These are phyloP conservation scores for Echinarachnius parma DNA, from an alignment of 53 echinoderm and acorn worm species.

Conservation along the genomic window DNA sequence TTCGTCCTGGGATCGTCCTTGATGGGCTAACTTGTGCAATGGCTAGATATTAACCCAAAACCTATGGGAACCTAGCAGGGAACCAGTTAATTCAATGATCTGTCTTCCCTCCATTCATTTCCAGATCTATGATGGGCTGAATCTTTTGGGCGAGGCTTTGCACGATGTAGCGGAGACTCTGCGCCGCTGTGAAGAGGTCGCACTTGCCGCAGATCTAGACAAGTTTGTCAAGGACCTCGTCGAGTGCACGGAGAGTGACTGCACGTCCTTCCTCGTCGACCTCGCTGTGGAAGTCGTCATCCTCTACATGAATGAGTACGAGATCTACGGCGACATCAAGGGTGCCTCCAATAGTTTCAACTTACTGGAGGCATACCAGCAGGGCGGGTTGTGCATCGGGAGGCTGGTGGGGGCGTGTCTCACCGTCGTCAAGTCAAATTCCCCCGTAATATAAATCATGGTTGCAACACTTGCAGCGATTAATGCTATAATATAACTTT, in stretches of 20 bases:
- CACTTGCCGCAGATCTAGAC: constrained; percentile 58
- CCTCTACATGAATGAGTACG: constrained; percentile 60
- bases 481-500: too few relatives aligned
- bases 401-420: constrained; percentile 62
- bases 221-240: constrained; percentile 68
- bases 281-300: constrained; percentile 50
- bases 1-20: too few relatives aligned
- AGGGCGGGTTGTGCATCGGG: constrained; percentile 80
- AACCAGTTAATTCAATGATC: too few relatives aligned
- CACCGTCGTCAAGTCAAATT: background rate
- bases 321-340: constrained; percentile 76
- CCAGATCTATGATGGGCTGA: constrained; percentile 62
- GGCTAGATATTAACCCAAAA: too few relatives aligned
- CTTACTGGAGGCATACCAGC: constrained; percentile 65
- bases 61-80: too few relatives aligned
- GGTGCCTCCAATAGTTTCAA: constrained; percentile 67
- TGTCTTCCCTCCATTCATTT: too few relatives aligned
- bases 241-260: constrained; percentile 50
- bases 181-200: constrained; percentile 50
- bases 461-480: too few relatives aligned
- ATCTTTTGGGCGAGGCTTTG: constrained; percentile 59
- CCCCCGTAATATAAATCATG: too few relatives aligned
- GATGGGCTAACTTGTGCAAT: too few relatives aligned
- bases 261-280: constrained; percentile 57
- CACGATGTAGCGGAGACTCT: constrained; percentile 55